Conservation (phyloP, 2,888 invertebrate genomes). For the Ypsolopha scabrella region DNA sequence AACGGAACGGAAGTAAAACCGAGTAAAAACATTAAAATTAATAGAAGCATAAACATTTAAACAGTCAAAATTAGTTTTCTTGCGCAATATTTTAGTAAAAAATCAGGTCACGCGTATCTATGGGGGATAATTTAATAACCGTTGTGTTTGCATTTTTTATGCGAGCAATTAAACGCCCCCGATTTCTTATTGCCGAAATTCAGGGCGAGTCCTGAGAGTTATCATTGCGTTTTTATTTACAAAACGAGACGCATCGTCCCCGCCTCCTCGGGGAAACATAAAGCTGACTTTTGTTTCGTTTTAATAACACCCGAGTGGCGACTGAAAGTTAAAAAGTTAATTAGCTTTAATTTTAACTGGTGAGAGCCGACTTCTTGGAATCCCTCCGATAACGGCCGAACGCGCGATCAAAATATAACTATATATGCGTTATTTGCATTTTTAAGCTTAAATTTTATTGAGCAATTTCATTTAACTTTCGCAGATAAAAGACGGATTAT, state of each 20-base stretch:
- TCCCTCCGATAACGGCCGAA: neutral
- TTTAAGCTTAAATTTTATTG: neutral
- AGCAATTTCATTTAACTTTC: neutral
- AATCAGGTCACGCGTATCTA: too few relatives aligned
- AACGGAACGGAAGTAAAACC: neutral
- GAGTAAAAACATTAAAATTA: too few relatives aligned
- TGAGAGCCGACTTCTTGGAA: conserved; percentile 12
- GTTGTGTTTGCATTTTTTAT: neutral
- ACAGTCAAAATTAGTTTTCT: too few relatives aligned
- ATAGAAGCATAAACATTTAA: too few relatives aligned
- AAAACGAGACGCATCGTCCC: conserved; percentile 4
- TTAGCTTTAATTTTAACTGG: conserved; percentile 58
- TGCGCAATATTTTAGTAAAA: too few relatives aligned
- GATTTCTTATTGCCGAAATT: neutral
- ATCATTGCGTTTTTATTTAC: neutral
- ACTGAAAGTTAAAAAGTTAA: conserved; percentile 49
- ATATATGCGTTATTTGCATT: neutral
- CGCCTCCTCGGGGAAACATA: conserved; percentile 44
- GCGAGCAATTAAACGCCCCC: neutral
- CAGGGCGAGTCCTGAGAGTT: neutral
- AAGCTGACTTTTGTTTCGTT: conserved; percentile 56
- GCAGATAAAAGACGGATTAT: neutral
- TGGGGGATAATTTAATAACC: too few relatives aligned
- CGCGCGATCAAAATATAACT: neutral
- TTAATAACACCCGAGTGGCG: conserved; percentile 47